phyloP scores from a whole-genome alignment of 2,113 vertebrate species.

The Neofelis nebulosa region DNA sequence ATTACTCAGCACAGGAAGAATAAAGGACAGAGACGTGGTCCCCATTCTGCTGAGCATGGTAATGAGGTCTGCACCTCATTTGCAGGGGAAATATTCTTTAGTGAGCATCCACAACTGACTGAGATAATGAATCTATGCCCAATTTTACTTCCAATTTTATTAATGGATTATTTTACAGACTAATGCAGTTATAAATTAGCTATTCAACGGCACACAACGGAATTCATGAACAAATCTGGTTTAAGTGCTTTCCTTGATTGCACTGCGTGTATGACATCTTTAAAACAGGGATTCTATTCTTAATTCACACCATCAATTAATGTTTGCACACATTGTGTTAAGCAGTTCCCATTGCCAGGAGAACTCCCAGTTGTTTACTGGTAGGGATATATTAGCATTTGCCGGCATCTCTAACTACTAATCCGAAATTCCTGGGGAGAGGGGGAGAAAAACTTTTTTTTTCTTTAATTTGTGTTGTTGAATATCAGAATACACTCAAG shows the following conservation, averaged over 20 bases:
- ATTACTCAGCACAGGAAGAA: neutral
- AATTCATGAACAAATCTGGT: constrained; percentile 48
- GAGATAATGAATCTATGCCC: constrained; percentile 60
- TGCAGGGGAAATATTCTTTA: neutral
- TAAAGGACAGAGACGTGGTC: neutral
- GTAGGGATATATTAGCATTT: neutral
- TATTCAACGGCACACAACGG: constrained; percentile 54
- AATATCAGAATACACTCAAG: neutral
- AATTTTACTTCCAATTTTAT: constrained; percentile 68
- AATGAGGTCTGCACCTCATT: constrained; percentile 52
- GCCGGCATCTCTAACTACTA: neutral
- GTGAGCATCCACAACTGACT: neutral
- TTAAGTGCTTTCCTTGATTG: constrained; percentile 67
- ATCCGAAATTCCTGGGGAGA: constrained; percentile 6
- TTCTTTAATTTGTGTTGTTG: neutral
- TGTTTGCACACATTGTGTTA: constrained; percentile 60
- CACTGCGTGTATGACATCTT: neutral
- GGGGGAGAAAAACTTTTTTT: neutral
- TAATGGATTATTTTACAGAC: constrained; percentile 69
- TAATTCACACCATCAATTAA: constrained; percentile 74
- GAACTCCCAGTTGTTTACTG: constrained; percentile 32
- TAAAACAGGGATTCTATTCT: constrained; percentile 47
- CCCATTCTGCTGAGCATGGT: neutral
- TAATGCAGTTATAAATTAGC: constrained; percentile 68
- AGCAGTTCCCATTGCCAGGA: constrained; percentile 28